Percentiles rank a stretch among this genome's conserved stretches.
These are phyloP conservation scores for Siniperca chuatsi DNA, from an alignment of 2,113 vertebrate species.

Conservation along the genomic window DNA sequence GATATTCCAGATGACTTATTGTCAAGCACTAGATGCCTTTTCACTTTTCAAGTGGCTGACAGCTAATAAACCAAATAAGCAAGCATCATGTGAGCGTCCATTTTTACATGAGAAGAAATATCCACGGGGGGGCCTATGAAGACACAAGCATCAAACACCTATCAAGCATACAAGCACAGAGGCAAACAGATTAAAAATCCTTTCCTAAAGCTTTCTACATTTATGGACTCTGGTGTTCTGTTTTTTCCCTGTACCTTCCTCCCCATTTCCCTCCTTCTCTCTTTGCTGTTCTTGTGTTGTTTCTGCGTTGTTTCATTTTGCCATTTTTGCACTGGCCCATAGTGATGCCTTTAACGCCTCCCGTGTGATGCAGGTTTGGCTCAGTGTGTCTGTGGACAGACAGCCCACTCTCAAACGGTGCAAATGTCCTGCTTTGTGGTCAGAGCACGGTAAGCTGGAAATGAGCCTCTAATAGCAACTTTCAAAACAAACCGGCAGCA, in stretches of 20 bases:
- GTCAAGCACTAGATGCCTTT: constrained; percentile 72
- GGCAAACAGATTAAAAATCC: constrained; percentile 74
- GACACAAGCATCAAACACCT: constrained; percentile 83
- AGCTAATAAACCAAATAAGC: constrained; percentile 65
- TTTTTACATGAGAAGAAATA: constrained; percentile 81
- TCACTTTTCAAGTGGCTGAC: constrained; percentile 70
- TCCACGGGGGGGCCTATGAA: constrained; percentile 78
- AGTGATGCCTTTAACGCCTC: constrained; percentile 93
- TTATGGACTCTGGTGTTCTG: constrained; percentile 82
- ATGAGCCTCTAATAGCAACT: constrained; percentile 68
- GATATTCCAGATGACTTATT: constrained; percentile 74
- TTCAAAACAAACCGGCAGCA: constrained; percentile 55
- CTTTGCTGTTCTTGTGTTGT: constrained; percentile 79
- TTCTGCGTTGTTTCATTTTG: constrained; percentile 73
- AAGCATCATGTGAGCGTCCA: constrained; percentile 73
- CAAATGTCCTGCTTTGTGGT: constrained; percentile 87
- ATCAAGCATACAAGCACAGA: constrained; percentile 81
- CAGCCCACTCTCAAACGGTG: constrained; percentile 93
- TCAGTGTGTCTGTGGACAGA: constrained; percentile 93
- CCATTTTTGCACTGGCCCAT: constrained; percentile 80
- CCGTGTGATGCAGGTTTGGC: constrained; percentile 97
- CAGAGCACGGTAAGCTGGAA: constrained; percentile 81
- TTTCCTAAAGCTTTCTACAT: constrained; percentile 73
- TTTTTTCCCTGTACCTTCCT: constrained; percentile 63
- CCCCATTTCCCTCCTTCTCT: constrained; percentile 64